Evolutionary conservation across 2,888 invertebrate genomes (phyloP), one percentile per base, ranked within the genome.

Genomic region (Amphipyra berbera): DNA sequence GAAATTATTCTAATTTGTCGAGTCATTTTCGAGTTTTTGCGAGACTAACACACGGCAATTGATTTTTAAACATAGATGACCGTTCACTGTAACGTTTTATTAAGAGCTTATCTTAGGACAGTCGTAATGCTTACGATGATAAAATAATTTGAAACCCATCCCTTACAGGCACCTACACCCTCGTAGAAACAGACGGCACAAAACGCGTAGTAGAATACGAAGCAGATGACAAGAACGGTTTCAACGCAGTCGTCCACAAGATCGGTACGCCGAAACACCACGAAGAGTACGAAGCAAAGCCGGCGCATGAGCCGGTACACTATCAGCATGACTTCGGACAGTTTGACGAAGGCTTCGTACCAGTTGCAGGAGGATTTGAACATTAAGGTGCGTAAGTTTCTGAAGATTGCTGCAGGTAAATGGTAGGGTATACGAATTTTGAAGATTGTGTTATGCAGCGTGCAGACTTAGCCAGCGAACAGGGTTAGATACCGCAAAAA

Each of bases 131-230:
- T n/a, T n/a, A 21, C 21, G 3, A 21, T 21, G 3, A 21, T 2
- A 21, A 21, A 21, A 21, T 21, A 21, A 21, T n/a, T 6, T 10
- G 30, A 4, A 30, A 30, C 30, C 30, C 6, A 37, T 65, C 2
- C 64, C 2, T 33, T 83, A 1, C 81, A 95, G 96, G 96, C 8
- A 90, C 94, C 45, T 96, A 96, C 90, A 95, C 95, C 0, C 86
- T 96, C 8, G 84, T 95, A 5, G 95, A 95, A 75, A 95, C 95
- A 0, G 95, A 96, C 83, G 95, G 95, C 13, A 95, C 95, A 0
- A 95, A 96, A 82, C 92, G 96, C 74, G 89, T 96, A 38, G 95
- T 96, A 33, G 95, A 96, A 85, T 96, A 96, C 88, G 95, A 95
- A 67, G 95, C 96, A 0, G 95, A 95, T 81, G 95, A 95, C 81